A percentile compares a stretch with the other conserved stretches of the same genome.
Conservation (phyloP, 2,797 vertebrate genomes). For the Sebastes wilsoni region DNA sequence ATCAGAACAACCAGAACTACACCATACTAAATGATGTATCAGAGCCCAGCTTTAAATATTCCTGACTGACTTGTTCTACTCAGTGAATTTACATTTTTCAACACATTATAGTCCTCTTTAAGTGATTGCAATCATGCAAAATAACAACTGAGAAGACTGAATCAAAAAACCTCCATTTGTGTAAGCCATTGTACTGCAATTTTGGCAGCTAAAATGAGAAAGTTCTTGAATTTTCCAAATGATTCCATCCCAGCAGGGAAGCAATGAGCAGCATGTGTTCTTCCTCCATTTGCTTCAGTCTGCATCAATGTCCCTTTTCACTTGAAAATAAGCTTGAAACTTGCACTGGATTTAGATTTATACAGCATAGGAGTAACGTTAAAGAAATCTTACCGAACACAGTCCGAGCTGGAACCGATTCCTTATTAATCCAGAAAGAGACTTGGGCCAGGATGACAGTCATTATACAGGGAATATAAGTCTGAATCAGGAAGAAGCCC, state of each 20-base stretch:
- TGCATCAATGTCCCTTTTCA: background rate
- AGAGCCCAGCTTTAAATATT: background rate
- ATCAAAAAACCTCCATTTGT: background rate
- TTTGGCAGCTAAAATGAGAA: constrained; percentile 3
- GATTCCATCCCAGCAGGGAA: background rate
- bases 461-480: constrained; percentile 97
- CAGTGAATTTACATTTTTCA: background rate
- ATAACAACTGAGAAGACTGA: background rate
- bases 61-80: background rate
- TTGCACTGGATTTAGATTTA: background rate
- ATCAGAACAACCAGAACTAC: background rate
- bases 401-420: constrained; percentile 95
- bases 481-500: constrained; percentile 98
- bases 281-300: background rate
- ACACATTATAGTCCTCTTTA: background rate
- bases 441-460: constrained; percentile 96
- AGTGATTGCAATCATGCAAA: constrained; percentile 15
- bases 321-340: background rate
- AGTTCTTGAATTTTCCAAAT: background rate
- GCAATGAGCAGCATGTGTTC: background rate
- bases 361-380: background rate
- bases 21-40: background rate
- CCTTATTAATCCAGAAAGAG: constrained; percentile 98
- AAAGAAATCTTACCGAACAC: constrained; percentile 89
- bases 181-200: background rate